Conservation (phyloP, 2,888 invertebrate species). For the Cephus rjabovi region DNA sequence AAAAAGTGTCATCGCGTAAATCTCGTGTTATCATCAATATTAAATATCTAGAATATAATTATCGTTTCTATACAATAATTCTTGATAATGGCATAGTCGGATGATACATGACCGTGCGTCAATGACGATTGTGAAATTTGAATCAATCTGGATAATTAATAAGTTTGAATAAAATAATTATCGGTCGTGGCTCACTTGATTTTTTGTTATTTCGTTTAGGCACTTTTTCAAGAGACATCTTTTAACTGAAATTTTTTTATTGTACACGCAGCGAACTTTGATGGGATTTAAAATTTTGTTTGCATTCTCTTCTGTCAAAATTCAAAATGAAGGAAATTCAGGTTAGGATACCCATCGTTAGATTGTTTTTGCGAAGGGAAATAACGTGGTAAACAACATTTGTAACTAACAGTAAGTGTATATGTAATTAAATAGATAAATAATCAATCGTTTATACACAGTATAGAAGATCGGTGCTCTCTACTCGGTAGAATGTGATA, state of each 20-base stretch:
- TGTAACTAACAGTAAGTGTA: neutral
- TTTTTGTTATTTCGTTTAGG: neutral
- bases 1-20: neutral
- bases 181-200: neutral
- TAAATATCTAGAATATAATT: neutral
- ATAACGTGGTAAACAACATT: neutral
- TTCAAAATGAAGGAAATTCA: neutral
- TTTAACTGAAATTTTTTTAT: neutral
- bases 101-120: neutral
- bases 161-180: neutral
- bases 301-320: neutral
- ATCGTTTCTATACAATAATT: neutral
- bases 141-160: neutral
- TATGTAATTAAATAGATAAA: neutral
- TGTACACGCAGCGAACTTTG: neutral
- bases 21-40: neutral
- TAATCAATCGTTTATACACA: neutral
- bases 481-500: constrained; percentile 21
- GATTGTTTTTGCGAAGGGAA: neutral
- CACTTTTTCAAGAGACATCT: neutral
- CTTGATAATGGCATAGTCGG: neutral
- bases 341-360: neutral
- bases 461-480: constrained; percentile 13
- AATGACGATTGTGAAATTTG: neutral
- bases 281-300: neutral